phyloP scores from a whole-genome alignment of 2,888 invertebrate genomes.

The Troides aeacus region DNA sequence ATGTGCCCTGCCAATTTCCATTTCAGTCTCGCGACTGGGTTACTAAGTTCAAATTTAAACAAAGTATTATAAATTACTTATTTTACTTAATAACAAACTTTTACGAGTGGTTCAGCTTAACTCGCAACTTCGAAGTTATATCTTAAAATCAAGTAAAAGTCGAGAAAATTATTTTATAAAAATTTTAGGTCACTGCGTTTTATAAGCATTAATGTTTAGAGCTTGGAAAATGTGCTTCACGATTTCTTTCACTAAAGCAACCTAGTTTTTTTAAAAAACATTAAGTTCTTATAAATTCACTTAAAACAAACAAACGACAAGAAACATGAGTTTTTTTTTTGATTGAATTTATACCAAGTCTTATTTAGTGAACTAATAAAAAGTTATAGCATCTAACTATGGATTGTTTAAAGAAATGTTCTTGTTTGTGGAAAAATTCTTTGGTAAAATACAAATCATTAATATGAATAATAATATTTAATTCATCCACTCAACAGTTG shows the following conservation, averaged over 20 bases:
- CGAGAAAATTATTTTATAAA: neutral
- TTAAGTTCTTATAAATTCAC: neutral
- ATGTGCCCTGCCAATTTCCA: too few relatives aligned
- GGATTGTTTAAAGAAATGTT: too few relatives aligned
- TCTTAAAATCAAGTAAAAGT: neutral
- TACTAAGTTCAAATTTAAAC: too few relatives aligned
- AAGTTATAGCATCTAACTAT: too few relatives aligned
- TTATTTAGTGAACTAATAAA: too few relatives aligned
- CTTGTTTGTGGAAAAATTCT: too few relatives aligned
- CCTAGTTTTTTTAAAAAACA: neutral
- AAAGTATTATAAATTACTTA: too few relatives aligned
- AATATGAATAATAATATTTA: neutral
- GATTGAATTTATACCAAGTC: too few relatives aligned
- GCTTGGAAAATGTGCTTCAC: neutral
- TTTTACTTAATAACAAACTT: neutral
- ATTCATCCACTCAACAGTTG: slow-evolving; percentile 64
- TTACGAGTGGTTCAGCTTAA: neutral
- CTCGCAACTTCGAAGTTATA: neutral
- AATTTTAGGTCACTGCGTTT: slow-evolving; percentile 1
- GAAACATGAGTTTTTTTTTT: neutral
- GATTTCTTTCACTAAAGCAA: neutral
- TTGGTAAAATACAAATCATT: too few relatives aligned
- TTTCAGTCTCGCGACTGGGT: too few relatives aligned
- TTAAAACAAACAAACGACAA: neutral
- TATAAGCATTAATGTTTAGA: neutral